These are phyloP conservation scores for Listronotus bonariensis DNA, from an alignment of 1,140 invertebrate genomes.

Conservation along the genomic window DNA sequence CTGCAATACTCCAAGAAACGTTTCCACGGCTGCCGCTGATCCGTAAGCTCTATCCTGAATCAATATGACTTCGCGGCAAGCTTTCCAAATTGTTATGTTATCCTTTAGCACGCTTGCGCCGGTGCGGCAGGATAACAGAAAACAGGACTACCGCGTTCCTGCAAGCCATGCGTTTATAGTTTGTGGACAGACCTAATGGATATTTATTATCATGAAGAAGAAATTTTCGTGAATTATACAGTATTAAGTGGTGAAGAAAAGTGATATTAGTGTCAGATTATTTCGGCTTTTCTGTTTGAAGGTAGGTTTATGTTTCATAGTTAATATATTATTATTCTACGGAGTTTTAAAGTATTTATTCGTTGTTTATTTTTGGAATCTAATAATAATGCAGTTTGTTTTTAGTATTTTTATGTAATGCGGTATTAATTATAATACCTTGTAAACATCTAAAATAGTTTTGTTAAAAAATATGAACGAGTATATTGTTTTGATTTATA, in stretches of 20 bases:
- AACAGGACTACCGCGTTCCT: slow-evolving; percentile 9
- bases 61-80: slow-evolving; percentile 23
- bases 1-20: not conserved
- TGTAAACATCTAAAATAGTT: too few relatives aligned
- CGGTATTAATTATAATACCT: too few relatives aligned
- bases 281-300: not conserved
- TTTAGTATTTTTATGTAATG: too few relatives aligned
- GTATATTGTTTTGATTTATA: too few relatives aligned
- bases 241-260: slow-evolving; percentile 1
- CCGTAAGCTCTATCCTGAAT: slow-evolving; percentile 6
- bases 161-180: slow-evolving; percentile 15
- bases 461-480: too few relatives aligned
- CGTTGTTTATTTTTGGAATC: too few relatives aligned
- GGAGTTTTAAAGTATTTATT: too few relatives aligned
- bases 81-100: slow-evolving; percentile 15
- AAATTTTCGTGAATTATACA: slow-evolving; percentile 7
- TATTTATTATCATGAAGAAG: slow-evolving; percentile 14
- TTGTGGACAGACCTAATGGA: slow-evolving; percentile 16
- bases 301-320: not conserved
- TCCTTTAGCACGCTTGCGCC: slow-evolving; percentile 9
- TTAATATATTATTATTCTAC: too few relatives aligned
- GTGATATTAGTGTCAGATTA: slow-evolving; percentile 1
- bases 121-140: not conserved
- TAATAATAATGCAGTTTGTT: too few relatives aligned
- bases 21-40: too few relatives aligned